A percentile compares a stretch with the other conserved stretches of the same genome.
phyloP scores from a whole-genome alignment of 2,888 invertebrate genomes.

The Parnassius apollo region DNA sequence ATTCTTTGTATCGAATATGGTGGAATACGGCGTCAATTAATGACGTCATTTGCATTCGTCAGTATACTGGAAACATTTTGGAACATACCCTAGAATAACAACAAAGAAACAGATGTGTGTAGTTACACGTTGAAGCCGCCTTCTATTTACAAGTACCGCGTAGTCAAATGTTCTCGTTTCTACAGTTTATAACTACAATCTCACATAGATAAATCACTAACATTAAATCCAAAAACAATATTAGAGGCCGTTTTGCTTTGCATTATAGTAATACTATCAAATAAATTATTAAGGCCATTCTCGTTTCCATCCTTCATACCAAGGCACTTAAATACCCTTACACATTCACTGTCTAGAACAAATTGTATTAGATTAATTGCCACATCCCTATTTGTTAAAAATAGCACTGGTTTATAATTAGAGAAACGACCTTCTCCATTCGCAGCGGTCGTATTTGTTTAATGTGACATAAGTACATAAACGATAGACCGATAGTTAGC shows the following conservation, averaged over 20 bases:
- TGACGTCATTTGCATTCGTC: too few species aligned
- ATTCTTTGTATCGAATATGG: too few species aligned
- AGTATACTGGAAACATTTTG: too few species aligned
- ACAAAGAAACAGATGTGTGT: constrained; percentile 16
- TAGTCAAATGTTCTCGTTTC: constrained; percentile 21
- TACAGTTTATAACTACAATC: constrained; percentile 31
- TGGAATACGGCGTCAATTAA: too few species aligned
- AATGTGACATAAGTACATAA: background rate
- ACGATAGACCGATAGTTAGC: too few species aligned
- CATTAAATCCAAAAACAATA: constrained; percentile 44
- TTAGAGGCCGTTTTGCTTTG: constrained; percentile 41
- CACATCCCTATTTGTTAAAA: constrained; percentile 41
- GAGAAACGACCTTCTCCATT: background rate
- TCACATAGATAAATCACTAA: constrained; percentile 35
- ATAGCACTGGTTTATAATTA: constrained; percentile 35
- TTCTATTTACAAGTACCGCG: constrained; percentile 24
- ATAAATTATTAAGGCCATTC: constrained; percentile 42
- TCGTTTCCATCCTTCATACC: constrained; percentile 41
- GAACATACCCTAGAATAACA: constrained; percentile 9
- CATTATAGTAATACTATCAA: constrained; percentile 54
- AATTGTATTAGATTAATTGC: constrained; percentile 42
- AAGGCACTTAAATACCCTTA: constrained; percentile 63
- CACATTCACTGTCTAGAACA: constrained; percentile 35
- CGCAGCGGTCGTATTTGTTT: constrained; percentile 32
- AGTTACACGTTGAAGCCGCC: constrained; percentile 11